A percentile compares a stretch with the other conserved stretches of the same genome.
phyloP scores from a whole-genome alignment of 2,797 vertebrate genomes.

The Eutrigla gurnardus region DNA sequence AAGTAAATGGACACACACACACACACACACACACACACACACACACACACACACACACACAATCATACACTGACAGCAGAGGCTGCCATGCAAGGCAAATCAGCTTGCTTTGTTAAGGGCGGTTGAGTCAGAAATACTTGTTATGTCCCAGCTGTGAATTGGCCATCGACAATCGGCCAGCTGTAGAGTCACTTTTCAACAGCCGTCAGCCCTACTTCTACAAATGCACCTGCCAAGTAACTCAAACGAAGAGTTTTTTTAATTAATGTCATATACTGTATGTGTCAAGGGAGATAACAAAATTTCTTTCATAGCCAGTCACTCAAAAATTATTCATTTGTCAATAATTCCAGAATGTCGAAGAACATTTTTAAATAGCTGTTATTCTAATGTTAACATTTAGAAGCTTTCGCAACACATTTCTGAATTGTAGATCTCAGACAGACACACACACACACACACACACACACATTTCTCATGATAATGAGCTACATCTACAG shows the following conservation, averaged over 20 bases:
- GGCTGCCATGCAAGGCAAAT: not conserved
- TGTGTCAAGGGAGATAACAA: not conserved
- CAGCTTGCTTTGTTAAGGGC: conserved; percentile 33
- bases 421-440: not conserved
- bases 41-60: no score
- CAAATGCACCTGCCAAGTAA: not conserved
- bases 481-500: conserved; percentile 30
- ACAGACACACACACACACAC: conserved; percentile 5
- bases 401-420: not conserved
- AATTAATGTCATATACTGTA: conserved; percentile 6
- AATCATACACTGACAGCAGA: no score
- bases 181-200: conserved; percentile 23
- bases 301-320: not conserved
- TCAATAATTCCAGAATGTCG: not conserved
- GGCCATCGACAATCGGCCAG: conserved; percentile 14
- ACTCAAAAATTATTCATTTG: not conserved
- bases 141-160: conserved; percentile 30
- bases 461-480: not conserved
- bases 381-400: not conserved
- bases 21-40: no score
- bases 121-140: conserved; percentile 31
- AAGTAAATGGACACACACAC: no score
- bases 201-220: not conserved
- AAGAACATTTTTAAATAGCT: not conserved
- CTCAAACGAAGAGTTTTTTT: conserved; percentile 2